These are phyloP conservation scores for Aspidiotus rigidus DNA, from an alignment of 2,888 invertebrate species.

Conservation along the genomic window DNA sequence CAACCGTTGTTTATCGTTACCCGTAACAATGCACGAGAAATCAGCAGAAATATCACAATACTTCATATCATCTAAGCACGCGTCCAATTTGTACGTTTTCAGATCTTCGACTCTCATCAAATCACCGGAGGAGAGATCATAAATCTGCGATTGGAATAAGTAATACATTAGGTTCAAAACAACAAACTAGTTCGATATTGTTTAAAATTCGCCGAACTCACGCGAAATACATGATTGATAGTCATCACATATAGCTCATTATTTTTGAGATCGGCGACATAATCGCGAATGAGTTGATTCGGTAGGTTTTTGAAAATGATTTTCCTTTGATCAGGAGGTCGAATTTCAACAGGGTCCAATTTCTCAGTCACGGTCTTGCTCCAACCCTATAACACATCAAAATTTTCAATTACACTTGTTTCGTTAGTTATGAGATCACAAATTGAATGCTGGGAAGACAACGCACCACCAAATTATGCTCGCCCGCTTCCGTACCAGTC, in stretches of 20 bases:
- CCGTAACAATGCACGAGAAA: constrained; percentile 3
- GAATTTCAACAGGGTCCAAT: too few species aligned
- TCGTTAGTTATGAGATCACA: too few species aligned
- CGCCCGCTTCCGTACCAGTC: too few species aligned
- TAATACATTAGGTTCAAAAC: too few species aligned
- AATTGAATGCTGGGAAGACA: too few species aligned
- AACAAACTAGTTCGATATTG: background rate
- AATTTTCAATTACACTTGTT: too few species aligned
- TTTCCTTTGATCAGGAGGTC: too few species aligned
- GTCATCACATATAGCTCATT: constrained; percentile 3
- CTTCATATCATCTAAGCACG: background rate
- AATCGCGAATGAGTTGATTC: background rate
- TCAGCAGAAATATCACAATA: constrained; percentile 13
- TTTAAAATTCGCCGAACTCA: constrained; percentile 5
- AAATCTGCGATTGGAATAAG: background rate
- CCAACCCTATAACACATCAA: too few species aligned
- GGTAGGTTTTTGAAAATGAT: too few species aligned
- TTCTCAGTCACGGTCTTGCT: too few species aligned
- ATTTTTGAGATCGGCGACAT: constrained; percentile 1
- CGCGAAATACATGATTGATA: constrained; percentile 3
- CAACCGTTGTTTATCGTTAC: background rate
- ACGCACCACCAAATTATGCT: too few species aligned
- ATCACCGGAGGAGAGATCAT: background rate
- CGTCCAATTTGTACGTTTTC: background rate
- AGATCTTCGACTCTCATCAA: background rate